phyloP scores from a whole-genome alignment of 2,888 invertebrate genomes.

The Philopedon plagiatum region DNA sequence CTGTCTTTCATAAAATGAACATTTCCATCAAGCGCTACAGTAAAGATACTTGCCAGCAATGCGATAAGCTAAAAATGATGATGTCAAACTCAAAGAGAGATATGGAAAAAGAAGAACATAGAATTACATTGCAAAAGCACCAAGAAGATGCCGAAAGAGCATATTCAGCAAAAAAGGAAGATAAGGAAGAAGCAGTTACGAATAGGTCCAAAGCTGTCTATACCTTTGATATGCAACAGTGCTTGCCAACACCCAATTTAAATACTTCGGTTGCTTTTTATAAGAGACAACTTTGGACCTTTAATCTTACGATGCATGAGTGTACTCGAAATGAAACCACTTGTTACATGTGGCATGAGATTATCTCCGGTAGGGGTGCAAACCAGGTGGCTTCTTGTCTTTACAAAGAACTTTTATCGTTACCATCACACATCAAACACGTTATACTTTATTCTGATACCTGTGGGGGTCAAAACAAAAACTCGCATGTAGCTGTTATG shows the following conservation, averaged over 20 bases:
- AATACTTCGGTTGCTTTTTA: slow-evolving; percentile 27
- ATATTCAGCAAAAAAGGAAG: slow-evolving; percentile 3
- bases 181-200: slow-evolving; percentile 8
- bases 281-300: slow-evolving; percentile 39
- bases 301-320: slow-evolving; percentile 35
- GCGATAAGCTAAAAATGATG: slow-evolving; percentile 18
- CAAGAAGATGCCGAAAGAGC: slow-evolving; percentile 2
- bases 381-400: slow-evolving; percentile 42
- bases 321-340: slow-evolving; percentile 14
- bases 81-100: neutral
- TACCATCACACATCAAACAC: slow-evolving; percentile 19
- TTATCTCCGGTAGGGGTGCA: slow-evolving; percentile 21
- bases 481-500: slow-evolving; percentile 46
- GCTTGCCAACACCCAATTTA: slow-evolving; percentile 4
- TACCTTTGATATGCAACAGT: slow-evolving; percentile 20
- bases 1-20: slow-evolving; percentile 42
- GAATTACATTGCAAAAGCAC: slow-evolving; percentile 10
- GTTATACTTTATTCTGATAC: slow-evolving; percentile 43
- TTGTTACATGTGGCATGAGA: slow-evolving; percentile 42
- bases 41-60: slow-evolving; percentile 45
- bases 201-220: neutral
- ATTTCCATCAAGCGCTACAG: slow-evolving; percentile 41
- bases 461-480: slow-evolving; percentile 42
- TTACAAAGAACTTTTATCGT: slow-evolving; percentile 6
- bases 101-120: neutral